These are phyloP conservation scores for Hedychridium roseum DNA, from an alignment of 2,888 invertebrate genomes.

Conservation along the genomic window DNA sequence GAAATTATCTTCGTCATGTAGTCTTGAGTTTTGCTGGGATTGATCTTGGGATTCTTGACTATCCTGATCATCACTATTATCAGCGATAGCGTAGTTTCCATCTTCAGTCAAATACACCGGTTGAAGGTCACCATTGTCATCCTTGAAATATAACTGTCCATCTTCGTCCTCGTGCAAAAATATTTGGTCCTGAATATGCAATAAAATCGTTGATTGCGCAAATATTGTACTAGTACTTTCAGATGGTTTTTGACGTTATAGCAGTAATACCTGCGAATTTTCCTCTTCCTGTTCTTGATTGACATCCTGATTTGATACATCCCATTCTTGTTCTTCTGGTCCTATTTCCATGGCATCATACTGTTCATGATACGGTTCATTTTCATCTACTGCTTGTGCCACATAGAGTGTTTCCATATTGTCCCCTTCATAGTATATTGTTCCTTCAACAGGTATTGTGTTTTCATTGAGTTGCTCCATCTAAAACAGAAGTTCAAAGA, in stretches of 20 bases:
- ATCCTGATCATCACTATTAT: slow-evolving; percentile 51
- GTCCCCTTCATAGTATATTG: slow-evolving; percentile 60
- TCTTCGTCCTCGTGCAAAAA: slow-evolving; percentile 60
- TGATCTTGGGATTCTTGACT: slow-evolving; percentile 39
- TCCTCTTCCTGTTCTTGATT: slow-evolving; percentile 38
- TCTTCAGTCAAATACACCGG: slow-evolving; percentile 60
- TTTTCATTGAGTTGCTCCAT: slow-evolving; percentile 54
- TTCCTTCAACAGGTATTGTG: slow-evolving; percentile 53
- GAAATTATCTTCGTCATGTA: slow-evolving; percentile 41
- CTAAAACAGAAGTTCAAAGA: no score
- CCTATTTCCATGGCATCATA: slow-evolving; percentile 41
- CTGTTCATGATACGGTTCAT: slow-evolving; percentile 49
- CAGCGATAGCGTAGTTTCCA: slow-evolving; percentile 60
- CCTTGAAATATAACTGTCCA: slow-evolving; percentile 59
- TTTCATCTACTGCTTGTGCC: slow-evolving; percentile 47
- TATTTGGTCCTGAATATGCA: slow-evolving; percentile 51
- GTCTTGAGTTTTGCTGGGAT: slow-evolving; percentile 31
- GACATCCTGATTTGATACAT: slow-evolving; percentile 40
- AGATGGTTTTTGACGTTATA: neutral
- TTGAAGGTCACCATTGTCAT: slow-evolving; percentile 56
- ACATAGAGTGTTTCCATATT: slow-evolving; percentile 57
- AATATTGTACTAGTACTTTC: neutral
- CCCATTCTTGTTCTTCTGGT: slow-evolving; percentile 55
- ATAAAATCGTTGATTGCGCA: neutral
- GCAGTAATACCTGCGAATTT: slow-evolving; percentile 38